Conservation (phyloP, 2,113 vertebrate species). For the Brachyhypopomus occidentalis region DNA sequence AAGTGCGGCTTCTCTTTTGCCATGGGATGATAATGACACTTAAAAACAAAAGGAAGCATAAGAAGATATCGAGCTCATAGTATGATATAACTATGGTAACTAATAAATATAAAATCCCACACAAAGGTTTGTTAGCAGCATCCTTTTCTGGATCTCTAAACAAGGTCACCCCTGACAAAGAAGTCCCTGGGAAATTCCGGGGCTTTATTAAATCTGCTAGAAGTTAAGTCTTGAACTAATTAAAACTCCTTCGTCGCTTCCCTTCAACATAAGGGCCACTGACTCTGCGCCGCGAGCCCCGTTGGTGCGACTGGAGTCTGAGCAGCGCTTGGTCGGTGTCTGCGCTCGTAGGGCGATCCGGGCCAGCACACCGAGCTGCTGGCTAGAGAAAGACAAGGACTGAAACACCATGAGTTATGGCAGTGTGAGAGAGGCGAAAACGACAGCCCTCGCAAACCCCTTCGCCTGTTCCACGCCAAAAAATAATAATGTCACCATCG, state of each 20-base stretch:
- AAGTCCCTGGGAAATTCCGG: too few relatives aligned
- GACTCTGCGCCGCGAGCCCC: background rate
- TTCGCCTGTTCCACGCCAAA: conserved; percentile 31
- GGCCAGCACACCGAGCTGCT: conserved; percentile 30
- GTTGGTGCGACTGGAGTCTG: background rate
- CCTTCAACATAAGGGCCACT: background rate
- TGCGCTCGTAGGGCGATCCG: background rate
- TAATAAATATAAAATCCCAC: background rate
- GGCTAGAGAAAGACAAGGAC: conserved; percentile 18
- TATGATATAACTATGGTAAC: conserved; percentile 24
- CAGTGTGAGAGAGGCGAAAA: conserved; percentile 44
- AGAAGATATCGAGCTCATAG: conserved; percentile 15
- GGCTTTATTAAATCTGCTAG: too few relatives aligned
- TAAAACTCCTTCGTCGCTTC: background rate
- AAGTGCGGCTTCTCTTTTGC: conserved; percentile 8
- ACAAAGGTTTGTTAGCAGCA: too few relatives aligned
- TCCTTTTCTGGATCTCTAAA: too few relatives aligned
- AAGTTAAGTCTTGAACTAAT: background rate
- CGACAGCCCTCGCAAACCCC: conserved; percentile 40
- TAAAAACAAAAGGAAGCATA: conserved; percentile 28
- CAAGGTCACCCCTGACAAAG: too few relatives aligned
- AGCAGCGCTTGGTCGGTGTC: background rate
- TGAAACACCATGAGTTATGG: conserved; percentile 41
- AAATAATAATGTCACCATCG: conserved; percentile 53
- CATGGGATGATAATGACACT: conserved; percentile 34